Conservation (phyloP, 2,113 vertebrate species). For the Verasper variegatus region DNA sequence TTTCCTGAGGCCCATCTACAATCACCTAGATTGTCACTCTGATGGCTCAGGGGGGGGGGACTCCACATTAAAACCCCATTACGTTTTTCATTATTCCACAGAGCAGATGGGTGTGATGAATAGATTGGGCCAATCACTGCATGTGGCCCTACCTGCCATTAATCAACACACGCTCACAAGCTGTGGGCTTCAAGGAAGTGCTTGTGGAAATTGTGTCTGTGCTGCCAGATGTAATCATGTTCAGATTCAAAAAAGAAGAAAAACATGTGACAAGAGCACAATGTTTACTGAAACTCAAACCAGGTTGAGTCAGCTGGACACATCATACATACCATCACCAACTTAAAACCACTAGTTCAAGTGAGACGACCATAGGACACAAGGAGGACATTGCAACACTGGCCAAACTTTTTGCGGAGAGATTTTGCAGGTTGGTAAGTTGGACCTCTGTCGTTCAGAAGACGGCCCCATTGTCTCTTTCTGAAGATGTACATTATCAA, state of each 20-base stretch:
- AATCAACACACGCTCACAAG: slow-evolving; percentile 57
- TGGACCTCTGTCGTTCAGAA: no score
- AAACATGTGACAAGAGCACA: background rate
- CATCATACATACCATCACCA: background rate
- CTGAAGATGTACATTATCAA: no score
- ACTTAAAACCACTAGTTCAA: background rate
- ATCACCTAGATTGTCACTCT: slow-evolving; percentile 50
- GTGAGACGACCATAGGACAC: no score
- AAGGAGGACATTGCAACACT: no score
- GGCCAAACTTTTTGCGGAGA: no score
- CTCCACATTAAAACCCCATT: slow-evolving; percentile 74
- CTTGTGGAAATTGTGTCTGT: slow-evolving; percentile 7
- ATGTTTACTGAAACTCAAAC: background rate
- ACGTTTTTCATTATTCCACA: slow-evolving; percentile 63
- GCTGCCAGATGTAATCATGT: background rate
- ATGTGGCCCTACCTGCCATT: slow-evolving; percentile 46
- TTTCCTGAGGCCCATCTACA: slow-evolving; percentile 39
- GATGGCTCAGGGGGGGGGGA: slow-evolving; percentile 18
- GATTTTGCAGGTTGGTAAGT: no score
- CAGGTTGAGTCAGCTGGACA: background rate
- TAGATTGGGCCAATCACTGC: slow-evolving; percentile 57
- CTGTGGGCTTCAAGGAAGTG: slow-evolving; percentile 34
- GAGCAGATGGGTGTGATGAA: slow-evolving; percentile 71
- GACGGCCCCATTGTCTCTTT: no score
- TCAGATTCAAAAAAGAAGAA: background rate